Evolutionary conservation across 2,797 vertebrate species (phyloP).

Genomic region (Prionace glauca): DNA sequence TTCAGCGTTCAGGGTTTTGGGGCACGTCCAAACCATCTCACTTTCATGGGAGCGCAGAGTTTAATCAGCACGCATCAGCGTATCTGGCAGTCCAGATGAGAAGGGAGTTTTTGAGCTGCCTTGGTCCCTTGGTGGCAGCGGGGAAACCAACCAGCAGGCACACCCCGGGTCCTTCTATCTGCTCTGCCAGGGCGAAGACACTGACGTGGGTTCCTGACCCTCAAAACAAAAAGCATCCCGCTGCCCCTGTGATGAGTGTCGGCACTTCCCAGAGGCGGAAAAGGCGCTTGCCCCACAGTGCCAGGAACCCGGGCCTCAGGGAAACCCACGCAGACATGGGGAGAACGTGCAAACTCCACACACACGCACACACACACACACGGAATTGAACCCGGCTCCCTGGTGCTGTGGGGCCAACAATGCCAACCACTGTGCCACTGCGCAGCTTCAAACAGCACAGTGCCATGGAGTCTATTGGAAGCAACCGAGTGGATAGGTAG

Average conservation of each 20-base stretch:
- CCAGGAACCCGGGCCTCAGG: too few relatives aligned
- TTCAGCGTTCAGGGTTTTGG: background rate
- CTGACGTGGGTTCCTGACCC: background rate
- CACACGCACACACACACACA: too few relatives aligned
- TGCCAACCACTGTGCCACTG: too few relatives aligned
- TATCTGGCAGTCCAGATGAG: background rate
- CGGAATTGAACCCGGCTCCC: too few relatives aligned
- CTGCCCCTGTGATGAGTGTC: background rate
- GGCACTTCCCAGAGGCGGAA: background rate
- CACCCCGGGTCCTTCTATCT: too few relatives aligned
- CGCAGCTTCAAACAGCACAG: too few relatives aligned
- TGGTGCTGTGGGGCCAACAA: too few relatives aligned
- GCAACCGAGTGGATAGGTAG: background rate
- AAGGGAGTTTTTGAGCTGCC: too few relatives aligned
- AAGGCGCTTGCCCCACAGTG: background rate
- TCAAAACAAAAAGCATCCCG: background rate
- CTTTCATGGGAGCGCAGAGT: background rate
- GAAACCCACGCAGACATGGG: too few relatives aligned
- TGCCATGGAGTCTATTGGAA: background rate
- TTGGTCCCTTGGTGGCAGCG: background rate
- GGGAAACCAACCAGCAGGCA: background rate
- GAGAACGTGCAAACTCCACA: too few relatives aligned
- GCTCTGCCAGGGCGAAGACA: background rate
- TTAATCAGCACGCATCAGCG: background rate
- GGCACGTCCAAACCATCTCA: background rate